Percentiles rank a stretch among this genome's conserved stretches.
Conservation (phyloP, 2,888 invertebrate species). For the Seladonia tumulorum region DNA sequence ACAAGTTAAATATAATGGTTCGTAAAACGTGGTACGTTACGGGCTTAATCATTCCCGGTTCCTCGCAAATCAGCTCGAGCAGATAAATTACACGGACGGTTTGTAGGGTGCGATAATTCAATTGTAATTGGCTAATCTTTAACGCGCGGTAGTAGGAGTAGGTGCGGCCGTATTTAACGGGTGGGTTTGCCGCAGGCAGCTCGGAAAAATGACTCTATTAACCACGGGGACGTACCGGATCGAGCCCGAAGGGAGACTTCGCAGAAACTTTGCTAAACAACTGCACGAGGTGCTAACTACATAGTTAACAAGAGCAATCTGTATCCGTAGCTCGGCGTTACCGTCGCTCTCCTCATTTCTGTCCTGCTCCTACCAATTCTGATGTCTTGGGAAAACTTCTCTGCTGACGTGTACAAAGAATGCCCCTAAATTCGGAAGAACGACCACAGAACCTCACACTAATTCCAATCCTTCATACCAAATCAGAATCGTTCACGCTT, state of each 20-base stretch:
- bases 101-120: constrained; percentile 78
- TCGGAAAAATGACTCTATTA: constrained; percentile 84
- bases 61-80: constrained; percentile 36
- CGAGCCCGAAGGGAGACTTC: constrained; percentile 65
- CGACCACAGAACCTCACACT: background rate
- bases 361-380: constrained; percentile 2
- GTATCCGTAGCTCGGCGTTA: constrained; percentile 71
- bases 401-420: background rate
- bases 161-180: constrained; percentile 67
- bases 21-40: constrained; percentile 41
- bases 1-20: constrained; percentile 21
- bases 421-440: background rate
- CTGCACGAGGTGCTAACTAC: constrained; percentile 80
- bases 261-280: constrained; percentile 79
- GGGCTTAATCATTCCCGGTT: constrained; percentile 60
- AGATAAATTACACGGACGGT: constrained; percentile 65
- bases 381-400: constrained; percentile 13
- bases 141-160: constrained; percentile 72
- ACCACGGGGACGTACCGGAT: constrained; percentile 68
- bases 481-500: background rate
- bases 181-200: constrained; percentile 66
- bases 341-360: constrained; percentile 49
- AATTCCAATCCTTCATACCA: background rate
- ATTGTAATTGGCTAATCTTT: constrained; percentile 84
- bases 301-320: constrained; percentile 81